These are phyloP conservation scores for Riparia riparia DNA, from an alignment of 2,113 vertebrate species.

Conservation along the genomic window DNA sequence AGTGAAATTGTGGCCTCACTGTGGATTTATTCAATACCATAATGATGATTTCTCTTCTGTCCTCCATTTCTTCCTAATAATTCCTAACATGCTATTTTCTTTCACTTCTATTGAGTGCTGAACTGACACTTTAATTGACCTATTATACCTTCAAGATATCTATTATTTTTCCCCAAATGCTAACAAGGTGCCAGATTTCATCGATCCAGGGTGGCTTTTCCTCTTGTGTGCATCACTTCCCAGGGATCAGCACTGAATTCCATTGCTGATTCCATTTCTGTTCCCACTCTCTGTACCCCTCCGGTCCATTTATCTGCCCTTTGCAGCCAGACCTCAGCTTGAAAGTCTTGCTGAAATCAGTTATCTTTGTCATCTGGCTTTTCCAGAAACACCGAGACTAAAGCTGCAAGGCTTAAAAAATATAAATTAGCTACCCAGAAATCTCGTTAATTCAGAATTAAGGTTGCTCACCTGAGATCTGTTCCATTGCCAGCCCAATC, in stretches of 20 bases:
- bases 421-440: neutral
- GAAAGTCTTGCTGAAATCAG: neutral
- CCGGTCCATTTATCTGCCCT: neutral
- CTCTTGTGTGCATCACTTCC: neutral
- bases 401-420: neutral
- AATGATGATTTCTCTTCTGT: neutral
- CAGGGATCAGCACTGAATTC: neutral
- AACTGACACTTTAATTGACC: neutral
- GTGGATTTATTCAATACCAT: neutral
- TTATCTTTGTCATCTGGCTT: neutral
- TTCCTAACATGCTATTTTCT: neutral
- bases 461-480: neutral
- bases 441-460: neutral
- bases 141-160: neutral
- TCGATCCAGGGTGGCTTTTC: neutral
- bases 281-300: neutral
- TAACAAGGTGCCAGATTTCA: neutral
- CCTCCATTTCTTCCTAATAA: neutral
- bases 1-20: neutral
- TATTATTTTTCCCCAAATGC: neutral
- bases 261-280: neutral
- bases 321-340: neutral
- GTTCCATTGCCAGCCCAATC: neutral
- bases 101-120: neutral
- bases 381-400: neutral